Percentiles rank a stretch among this genome's conserved stretches.
Evolutionary conservation across 2,888 invertebrate genomes (phyloP).

Genomic region (Acronicta psi): DNA sequence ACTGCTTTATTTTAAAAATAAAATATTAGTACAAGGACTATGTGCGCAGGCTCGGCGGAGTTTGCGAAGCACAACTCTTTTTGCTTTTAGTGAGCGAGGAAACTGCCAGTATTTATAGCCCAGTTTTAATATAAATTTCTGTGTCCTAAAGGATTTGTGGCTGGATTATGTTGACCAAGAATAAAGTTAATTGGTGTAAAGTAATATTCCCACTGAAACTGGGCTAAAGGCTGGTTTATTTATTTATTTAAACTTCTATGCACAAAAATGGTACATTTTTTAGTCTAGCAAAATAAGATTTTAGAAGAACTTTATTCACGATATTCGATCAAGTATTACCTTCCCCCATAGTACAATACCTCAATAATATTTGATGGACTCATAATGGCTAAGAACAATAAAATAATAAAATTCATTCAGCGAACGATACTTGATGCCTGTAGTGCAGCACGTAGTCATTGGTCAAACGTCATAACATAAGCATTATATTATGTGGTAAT

Average conservation of each 20-base stretch:
- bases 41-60: conserved; percentile 56
- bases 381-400: conserved; percentile 28
- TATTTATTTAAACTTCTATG: no score
- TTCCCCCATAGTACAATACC: background rate
- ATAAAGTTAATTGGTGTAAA: conserved; percentile 38
- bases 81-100: conserved; percentile 60
- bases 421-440: conserved; percentile 39
- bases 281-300: no score
- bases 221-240: conserved; percentile 3
- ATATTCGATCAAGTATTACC: background rate
- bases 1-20: conserved; percentile 54
- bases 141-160: conserved; percentile 50
- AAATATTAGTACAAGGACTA: conserved; percentile 50
- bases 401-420: conserved; percentile 29
- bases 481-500: conserved; percentile 47
- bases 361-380: background rate
- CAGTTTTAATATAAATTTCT: conserved; percentile 57
- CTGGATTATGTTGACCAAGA: conserved; percentile 23
- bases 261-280: no score
- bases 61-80: conserved; percentile 47
- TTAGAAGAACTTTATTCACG: background rate
- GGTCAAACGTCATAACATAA: conserved; percentile 37
- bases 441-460: conserved; percentile 43
- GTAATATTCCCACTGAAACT: conserved; percentile 5
- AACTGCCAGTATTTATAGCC: conserved; percentile 67